Evolutionary conservation across 2,797 vertebrate species (phyloP).

Genomic region (Pachyuromys duprasi): DNA sequence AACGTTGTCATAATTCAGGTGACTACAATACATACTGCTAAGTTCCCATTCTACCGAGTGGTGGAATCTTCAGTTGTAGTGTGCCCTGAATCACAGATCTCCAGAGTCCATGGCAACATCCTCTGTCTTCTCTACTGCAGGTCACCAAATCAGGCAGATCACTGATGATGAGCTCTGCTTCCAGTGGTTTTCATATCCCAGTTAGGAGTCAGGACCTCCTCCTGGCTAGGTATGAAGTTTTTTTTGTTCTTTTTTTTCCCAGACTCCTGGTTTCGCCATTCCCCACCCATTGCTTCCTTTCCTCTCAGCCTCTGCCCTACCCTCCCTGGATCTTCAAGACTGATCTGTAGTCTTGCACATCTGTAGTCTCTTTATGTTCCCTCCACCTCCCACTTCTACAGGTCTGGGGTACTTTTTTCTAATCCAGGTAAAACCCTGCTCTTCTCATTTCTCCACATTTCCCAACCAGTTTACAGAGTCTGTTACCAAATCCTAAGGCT

Average conservation of each 20-base stretch:
- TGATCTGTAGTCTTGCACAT: not conserved
- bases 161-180: not conserved
- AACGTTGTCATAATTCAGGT: not conserved
- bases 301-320: not conserved
- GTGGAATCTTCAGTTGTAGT: not conserved
- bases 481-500: not conserved
- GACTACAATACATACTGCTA: not conserved
- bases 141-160: not conserved
- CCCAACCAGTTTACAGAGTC: conserved; percentile 9
- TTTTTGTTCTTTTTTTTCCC: not conserved
- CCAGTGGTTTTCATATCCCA: not conserved
- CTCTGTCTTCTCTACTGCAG: not conserved
- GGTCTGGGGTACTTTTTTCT: not conserved
- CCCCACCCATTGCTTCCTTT: not conserved
- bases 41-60: not conserved
- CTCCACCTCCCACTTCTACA: not conserved
- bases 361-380: not conserved
- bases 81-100: not conserved
- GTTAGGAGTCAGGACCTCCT: not conserved
- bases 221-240: not conserved
- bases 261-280: not conserved
- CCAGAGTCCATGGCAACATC: not conserved
- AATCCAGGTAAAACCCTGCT: not conserved
- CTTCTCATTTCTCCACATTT: not conserved
- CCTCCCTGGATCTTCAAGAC: not conserved